Evolutionary conservation across 2,113 vertebrate genomes (phyloP), one percentile per base, ranked within the genome.

Genomic region (Myrmecophaga tridactyla): DNA sequence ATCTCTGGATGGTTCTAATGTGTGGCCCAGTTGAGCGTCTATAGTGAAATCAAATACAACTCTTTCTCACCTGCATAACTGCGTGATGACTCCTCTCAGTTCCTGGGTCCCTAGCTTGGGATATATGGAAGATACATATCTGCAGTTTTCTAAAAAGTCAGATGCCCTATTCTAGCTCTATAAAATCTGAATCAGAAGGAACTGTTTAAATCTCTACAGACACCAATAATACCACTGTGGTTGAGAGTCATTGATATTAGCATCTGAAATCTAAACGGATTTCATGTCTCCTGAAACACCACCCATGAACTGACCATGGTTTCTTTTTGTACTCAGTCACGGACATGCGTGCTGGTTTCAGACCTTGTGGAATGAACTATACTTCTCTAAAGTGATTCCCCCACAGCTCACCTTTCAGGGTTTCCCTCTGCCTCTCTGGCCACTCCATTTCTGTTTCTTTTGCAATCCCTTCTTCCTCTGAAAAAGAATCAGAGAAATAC

Each of bases 351-450:
- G 21, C 25, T 56, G 56, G 1, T 11, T 85, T 73, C 21, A 2
- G 3, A 36, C 27, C 18, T 2, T 18, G 18, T 27, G 48, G 53
- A 46, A 29, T 3, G 0, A 58, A 3, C 15, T 11, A 0, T 14
- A 15, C 20, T 31, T 86, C n/a, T 63, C 6, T 29, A 60, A 72
- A 29, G 36, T 0, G 23, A 65, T n/a, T 41, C 36, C 36, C 46
- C 11, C 8, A 21, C 3, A 21, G 4, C 7, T 34, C 12, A 12
- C 14, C 20, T 7, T 80, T 10, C 27, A 73, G 14, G 1, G 6
- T 39, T 80, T 70, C 27, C 39, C 27, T 75, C 72, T 53, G 4
- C 17, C 10, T 51, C 7, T 85, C 65, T 31, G 18, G 51, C 36
- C 31, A 21, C 51, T 75, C 41, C 29, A 36, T 51, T 73, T 53